Evolutionary conservation across 1,140 invertebrate genomes (phyloP), one percentile per base, ranked within the genome.

Genomic region (Trissolcus basalis): DNA sequence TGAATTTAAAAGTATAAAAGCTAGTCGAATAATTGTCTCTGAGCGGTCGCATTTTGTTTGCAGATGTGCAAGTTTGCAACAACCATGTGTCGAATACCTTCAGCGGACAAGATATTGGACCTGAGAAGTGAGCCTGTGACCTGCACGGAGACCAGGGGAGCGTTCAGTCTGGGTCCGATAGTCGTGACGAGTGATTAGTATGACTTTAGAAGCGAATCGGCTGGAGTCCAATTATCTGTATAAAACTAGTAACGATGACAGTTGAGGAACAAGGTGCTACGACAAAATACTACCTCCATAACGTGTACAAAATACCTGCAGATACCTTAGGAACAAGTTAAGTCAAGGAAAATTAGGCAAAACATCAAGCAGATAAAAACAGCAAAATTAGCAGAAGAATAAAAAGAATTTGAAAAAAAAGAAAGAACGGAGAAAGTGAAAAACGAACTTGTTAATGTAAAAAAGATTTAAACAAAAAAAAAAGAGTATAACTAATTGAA

Each of bases 251-350:
- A 65, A 67, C 44, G 51, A 67, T 65, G 70, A 67, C 27, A 49
- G 61, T 72, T 49, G 16, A 61, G 13, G 39, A 58, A 67, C 61
- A 50, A 74, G 71, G 71, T 74, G 82, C 83, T 85, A 79, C 71
- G 76, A 81, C 81, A 77, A 85, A 83, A 82, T 73, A 81, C 85
- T 86, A 86, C 84, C 85, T 87, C 86, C 78, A 67, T 58, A 81
- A 81, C 49, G 78, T 86, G 84, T 87, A 87, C 85, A 87, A 87
- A 87, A 55, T 48, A 49, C 55, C 59, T 63, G 81, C 68, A 81
- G 80, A 83, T 83, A 83, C 80, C 72, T 80, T 82, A 82, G 75
- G 75, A 77, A 82, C 78, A 79, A 84, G 76, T 81, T 82, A 79
- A 71, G 78, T 50, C 59, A 61, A 58, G 75, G 70, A 76, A 80